A percentile compares a stretch with the other conserved stretches of the same genome.
Evolutionary conservation across 2,888 invertebrate species (phyloP).

Genomic region (Neria commutata): DNA sequence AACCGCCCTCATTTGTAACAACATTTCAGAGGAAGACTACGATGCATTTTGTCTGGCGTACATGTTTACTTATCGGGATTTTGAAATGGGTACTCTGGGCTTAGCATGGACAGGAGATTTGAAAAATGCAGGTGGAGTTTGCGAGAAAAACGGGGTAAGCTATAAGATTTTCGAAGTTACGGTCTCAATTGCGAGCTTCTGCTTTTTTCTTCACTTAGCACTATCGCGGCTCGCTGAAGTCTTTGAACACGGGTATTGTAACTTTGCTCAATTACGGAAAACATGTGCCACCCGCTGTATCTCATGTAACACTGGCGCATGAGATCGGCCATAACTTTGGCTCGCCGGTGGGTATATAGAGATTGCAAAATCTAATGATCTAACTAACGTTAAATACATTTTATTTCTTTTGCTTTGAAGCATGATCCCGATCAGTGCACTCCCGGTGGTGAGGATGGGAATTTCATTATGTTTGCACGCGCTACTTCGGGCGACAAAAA

Average conservation of each 20-base stretch:
- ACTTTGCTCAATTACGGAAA: slow-evolving; percentile 97
- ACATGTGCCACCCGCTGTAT: slow-evolving; percentile 97
- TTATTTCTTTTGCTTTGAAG: slow-evolving; percentile 62
- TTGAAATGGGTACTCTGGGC: slow-evolving; percentile 95
- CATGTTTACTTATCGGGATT: slow-evolving; percentile 97
- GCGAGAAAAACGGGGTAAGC: slow-evolving; percentile 93
- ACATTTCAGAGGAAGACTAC: slow-evolving; percentile 90
- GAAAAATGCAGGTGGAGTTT: slow-evolving; percentile 96
- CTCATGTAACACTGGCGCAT: slow-evolving; percentile 97
- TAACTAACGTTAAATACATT: not conserved
- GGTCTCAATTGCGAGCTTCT: not conserved
- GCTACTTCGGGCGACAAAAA: slow-evolving; percentile 97
- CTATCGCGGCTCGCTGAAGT: slow-evolving; percentile 90
- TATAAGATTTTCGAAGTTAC: too few species aligned
- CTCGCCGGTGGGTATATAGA: slow-evolving; percentile 76
- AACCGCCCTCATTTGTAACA: too few species aligned
- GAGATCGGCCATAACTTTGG: slow-evolving; percentile 99
- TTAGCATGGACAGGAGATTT: slow-evolving; percentile 97
- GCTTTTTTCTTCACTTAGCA: slow-evolving; percentile 71
- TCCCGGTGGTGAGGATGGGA: slow-evolving; percentile 94
- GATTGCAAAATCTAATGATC: not conserved
- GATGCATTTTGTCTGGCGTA: slow-evolving; percentile 98
- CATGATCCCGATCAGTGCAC: slow-evolving; percentile 95
- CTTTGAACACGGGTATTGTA: slow-evolving; percentile 97
- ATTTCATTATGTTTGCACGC: slow-evolving; percentile 99